Conservation (phyloP, 2,113 vertebrate species). For the Trichomycterus rosablanca region DNA sequence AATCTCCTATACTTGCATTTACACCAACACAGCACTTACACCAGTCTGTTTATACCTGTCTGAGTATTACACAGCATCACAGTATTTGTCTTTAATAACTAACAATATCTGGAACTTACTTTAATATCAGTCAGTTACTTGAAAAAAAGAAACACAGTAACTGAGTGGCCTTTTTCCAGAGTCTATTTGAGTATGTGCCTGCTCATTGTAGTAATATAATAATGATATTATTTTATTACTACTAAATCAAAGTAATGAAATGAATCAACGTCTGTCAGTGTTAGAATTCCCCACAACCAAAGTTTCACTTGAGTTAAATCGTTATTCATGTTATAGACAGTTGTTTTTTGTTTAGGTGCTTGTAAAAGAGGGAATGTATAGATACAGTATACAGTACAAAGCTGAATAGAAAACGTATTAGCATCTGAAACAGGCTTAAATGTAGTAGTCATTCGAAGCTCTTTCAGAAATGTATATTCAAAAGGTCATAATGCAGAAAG, state of each 20-base stretch:
- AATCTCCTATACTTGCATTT: slow-evolving; percentile 32
- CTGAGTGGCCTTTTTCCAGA: slow-evolving; percentile 39
- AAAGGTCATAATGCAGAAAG: slow-evolving; percentile 35
- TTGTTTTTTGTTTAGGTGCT: slow-evolving; percentile 22
- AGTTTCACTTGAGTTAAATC: slow-evolving; percentile 35
- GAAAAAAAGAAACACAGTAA: no score
- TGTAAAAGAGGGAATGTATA: slow-evolving; percentile 33
- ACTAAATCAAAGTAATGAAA: slow-evolving; percentile 34
- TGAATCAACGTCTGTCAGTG: slow-evolving; percentile 31
- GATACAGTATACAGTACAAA: slow-evolving; percentile 21
- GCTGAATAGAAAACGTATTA: slow-evolving; percentile 3
- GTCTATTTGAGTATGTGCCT: slow-evolving; percentile 44
- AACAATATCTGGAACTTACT: slow-evolving; percentile 28
- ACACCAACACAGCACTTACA: slow-evolving; percentile 43
- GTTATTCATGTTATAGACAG: slow-evolving; percentile 31
- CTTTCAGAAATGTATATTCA: slow-evolving; percentile 16
- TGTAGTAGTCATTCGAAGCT: no score
- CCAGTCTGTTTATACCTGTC: slow-evolving; percentile 12
- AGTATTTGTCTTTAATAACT: slow-evolving; percentile 41
- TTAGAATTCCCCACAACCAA: slow-evolving; percentile 47
- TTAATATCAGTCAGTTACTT: slow-evolving; percentile 17
- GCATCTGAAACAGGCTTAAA: slow-evolving; percentile 16
- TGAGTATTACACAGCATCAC: slow-evolving; percentile 30
- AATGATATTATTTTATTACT: slow-evolving; percentile 33
- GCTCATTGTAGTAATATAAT: slow-evolving; percentile 34